Percentiles rank a stretch among this genome's conserved stretches.
These are phyloP conservation scores for Solen grandis DNA, from an alignment of 1,140 invertebrate species.

Conservation along the genomic window DNA sequence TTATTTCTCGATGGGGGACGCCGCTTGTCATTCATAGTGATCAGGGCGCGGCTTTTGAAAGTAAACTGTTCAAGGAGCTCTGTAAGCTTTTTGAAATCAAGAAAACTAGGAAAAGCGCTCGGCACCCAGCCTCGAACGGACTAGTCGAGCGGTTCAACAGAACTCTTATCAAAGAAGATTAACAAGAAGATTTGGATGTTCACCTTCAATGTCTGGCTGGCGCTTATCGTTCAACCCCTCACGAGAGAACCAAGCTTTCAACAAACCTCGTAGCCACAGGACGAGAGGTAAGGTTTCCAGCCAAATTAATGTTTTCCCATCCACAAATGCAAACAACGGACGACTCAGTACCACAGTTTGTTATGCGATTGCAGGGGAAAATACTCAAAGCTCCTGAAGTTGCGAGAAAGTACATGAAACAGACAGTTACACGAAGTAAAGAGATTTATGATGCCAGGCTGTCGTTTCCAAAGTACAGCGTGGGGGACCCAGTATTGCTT, in stretches of 20 bases:
- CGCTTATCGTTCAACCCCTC: background rate
- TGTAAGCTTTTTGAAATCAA: slow-evolving; percentile 44
- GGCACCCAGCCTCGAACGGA: slow-evolving; percentile 48
- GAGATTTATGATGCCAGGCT: background rate
- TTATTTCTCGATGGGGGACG: slow-evolving; percentile 75
- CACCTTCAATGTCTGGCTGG: background rate
- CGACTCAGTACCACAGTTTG: background rate
- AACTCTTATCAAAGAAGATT: background rate
- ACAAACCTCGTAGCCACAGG: slow-evolving; percentile 37
- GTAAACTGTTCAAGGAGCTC: slow-evolving; percentile 18
- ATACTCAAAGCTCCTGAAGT: background rate
- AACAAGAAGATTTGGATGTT: slow-evolving; percentile 41
- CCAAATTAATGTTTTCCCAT: background rate
- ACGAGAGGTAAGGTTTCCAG: slow-evolving; percentile 22
- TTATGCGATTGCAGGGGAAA: background rate
- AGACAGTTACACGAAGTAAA: background rate
- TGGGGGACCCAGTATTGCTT: background rate
- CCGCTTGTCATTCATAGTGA: slow-evolving; percentile 74
- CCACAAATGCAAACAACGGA: background rate
- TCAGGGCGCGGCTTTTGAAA: slow-evolving; percentile 66
- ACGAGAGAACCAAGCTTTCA: slow-evolving; percentile 1
- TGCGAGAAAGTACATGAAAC: background rate
- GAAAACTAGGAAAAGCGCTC: slow-evolving; percentile 30
- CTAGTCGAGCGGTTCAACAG: slow-evolving; percentile 55
- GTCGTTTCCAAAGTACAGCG: background rate